These are phyloP conservation scores for Sphyrna mokarran DNA, from an alignment of 2,113 vertebrate species.

Conservation along the genomic window DNA sequence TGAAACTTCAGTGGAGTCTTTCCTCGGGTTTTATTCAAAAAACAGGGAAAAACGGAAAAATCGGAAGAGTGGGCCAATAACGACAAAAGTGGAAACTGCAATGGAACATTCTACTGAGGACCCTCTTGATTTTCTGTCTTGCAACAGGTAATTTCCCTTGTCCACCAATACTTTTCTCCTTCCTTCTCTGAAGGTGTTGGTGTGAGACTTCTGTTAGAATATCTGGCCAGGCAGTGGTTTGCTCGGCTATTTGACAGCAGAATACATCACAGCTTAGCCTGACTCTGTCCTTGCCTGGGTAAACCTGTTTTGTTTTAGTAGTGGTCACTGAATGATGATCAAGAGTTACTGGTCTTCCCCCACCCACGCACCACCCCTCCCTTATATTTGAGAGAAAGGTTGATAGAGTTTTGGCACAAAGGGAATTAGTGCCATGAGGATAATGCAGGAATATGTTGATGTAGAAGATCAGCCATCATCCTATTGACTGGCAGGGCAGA, in stretches of 20 bases:
- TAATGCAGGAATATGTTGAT: too few species aligned
- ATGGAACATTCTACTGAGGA: constrained; percentile 33
- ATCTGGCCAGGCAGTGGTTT: neutral
- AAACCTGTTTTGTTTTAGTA: too few species aligned
- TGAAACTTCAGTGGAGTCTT: constrained; percentile 52
- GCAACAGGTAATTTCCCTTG: constrained; percentile 48
- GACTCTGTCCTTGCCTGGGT: neutral
- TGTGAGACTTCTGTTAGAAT: neutral
- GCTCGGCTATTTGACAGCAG: neutral
- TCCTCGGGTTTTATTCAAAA: constrained; percentile 58
- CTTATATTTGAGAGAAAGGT: too few species aligned
- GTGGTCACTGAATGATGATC: too few species aligned
- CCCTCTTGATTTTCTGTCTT: constrained; percentile 55
- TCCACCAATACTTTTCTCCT: neutral
- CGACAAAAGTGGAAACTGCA: constrained; percentile 38
- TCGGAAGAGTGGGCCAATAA: neutral
- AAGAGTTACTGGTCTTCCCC: neutral
- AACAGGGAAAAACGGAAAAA: constrained; percentile 41
- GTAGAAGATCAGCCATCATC: too few species aligned
- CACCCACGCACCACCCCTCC: too few species aligned
- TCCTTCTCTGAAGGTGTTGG: neutral
- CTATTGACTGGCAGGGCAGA: too few species aligned
- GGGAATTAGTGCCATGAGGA: too few species aligned
- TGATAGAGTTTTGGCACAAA: too few species aligned
- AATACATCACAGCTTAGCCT: neutral